Evolutionary conservation across 2,797 vertebrate species (phyloP).

Genomic region (Acanthurus lineatus): DNA sequence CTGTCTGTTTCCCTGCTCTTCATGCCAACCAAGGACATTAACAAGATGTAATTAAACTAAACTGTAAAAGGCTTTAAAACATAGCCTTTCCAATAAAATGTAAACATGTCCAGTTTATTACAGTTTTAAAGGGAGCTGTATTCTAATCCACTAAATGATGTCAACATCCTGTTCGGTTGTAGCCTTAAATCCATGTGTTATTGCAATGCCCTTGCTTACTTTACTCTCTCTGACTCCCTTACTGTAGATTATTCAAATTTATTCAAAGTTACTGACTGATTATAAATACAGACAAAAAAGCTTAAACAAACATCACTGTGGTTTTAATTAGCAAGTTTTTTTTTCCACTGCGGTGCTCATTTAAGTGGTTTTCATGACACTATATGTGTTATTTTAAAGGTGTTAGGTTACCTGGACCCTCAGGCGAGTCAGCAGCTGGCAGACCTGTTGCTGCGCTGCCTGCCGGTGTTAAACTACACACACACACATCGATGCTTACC

Average conservation of each 20-base stretch:
- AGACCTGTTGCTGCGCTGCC: conserved; percentile 54
- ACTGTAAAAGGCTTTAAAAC: conserved; percentile 16
- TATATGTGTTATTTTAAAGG: conserved; percentile 35
- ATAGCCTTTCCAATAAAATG: conserved; percentile 19
- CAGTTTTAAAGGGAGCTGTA: conserved; percentile 15
- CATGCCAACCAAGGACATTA: conserved; percentile 7
- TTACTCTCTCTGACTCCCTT: background rate
- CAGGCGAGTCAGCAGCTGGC: conserved; percentile 66
- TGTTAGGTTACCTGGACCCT: conserved; percentile 48
- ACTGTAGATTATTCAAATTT: background rate
- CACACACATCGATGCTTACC: conserved; percentile 56
- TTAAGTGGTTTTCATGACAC: conserved; percentile 8
- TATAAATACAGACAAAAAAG: background rate
- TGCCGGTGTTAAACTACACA: conserved; percentile 45
- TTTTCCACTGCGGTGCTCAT: background rate
- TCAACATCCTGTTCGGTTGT: conserved; percentile 58
- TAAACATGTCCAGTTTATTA: conserved; percentile 39
- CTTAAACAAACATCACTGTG: background rate
- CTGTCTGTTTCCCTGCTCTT: conserved; percentile 4
- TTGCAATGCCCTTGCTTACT: conserved; percentile 5
- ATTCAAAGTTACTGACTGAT: background rate
- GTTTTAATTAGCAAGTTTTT: background rate
- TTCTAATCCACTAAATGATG: conserved; percentile 45
- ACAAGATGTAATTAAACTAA: conserved; percentile 16
- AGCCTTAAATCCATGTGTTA: conserved; percentile 40